phyloP scores from a whole-genome alignment of 1,140 invertebrate species.

The Elysia chlorotica region DNA sequence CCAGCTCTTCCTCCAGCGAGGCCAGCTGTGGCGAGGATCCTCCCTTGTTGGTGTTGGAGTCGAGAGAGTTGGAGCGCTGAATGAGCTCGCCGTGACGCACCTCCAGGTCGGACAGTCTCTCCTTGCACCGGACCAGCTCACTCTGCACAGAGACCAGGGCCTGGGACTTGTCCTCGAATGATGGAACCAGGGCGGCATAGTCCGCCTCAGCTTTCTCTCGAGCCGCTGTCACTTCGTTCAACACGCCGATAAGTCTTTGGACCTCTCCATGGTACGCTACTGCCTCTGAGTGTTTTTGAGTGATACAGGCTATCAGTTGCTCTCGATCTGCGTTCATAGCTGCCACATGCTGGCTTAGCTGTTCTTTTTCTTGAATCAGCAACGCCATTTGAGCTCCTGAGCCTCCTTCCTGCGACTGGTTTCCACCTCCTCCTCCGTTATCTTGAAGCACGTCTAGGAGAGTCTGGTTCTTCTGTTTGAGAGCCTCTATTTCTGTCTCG shows the following conservation, averaged over 20 bases:
- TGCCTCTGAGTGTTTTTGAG: constrained; percentile 82
- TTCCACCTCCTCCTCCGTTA: constrained; percentile 30
- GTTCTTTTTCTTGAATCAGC: constrained; percentile 60
- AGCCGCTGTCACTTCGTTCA: constrained; percentile 51
- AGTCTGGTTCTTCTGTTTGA: constrained; percentile 61
- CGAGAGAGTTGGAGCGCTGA: constrained; percentile 41
- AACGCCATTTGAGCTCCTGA: too few species aligned
- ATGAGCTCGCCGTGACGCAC: constrained; percentile 53
- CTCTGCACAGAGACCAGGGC: constrained; percentile 65
- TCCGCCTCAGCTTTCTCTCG: constrained; percentile 56
- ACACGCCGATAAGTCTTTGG: constrained; percentile 70
- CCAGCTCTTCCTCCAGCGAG: constrained; percentile 36
- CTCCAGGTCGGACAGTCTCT: constrained; percentile 64
- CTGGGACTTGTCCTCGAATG: constrained; percentile 63
- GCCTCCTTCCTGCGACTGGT: constrained; percentile 40
- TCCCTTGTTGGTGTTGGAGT: constrained; percentile 40
- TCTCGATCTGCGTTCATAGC: constrained; percentile 69
- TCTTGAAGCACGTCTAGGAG: constrained; percentile 60
- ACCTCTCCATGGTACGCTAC: constrained; percentile 82
- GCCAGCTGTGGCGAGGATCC: constrained; percentile 43
- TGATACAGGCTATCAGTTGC: constrained; percentile 76
- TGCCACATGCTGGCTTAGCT: constrained; percentile 54
- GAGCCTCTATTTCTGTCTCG: constrained; percentile 63
- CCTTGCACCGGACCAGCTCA: constrained; percentile 64
- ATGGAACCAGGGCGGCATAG: constrained; percentile 45